Evolutionary conservation across 2,888 invertebrate species (phyloP).

Genomic region (Bedellia somnulentella): DNA sequence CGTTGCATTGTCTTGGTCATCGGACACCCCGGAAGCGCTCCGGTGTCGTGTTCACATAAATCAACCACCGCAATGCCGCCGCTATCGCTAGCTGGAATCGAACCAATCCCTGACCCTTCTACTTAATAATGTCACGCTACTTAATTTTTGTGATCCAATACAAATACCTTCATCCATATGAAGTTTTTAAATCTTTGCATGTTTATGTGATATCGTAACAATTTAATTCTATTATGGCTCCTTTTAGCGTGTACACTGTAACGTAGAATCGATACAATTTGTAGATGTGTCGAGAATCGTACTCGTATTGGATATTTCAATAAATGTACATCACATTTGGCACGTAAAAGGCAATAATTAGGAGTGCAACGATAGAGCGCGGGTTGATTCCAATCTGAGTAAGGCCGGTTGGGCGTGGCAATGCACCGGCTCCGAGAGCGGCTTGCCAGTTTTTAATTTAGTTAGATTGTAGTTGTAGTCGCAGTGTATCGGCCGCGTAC

Average conservation of each 20-base stretch:
- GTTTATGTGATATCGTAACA: too few species aligned
- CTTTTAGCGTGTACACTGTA: too few species aligned
- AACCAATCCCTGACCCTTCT: conserved; percentile 29
- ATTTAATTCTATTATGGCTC: too few species aligned
- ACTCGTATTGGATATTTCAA: too few species aligned
- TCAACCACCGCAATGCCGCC: conserved; percentile 42
- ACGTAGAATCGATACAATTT: conserved; percentile 39
- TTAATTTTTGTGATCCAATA: conserved; percentile 28
- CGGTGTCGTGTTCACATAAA: conserved; percentile 44
- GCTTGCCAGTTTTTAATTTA: conserved; percentile 23
- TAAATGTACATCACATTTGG: too few species aligned
- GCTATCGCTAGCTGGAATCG: conserved; percentile 21
- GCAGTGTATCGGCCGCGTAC: conserved; percentile 35
- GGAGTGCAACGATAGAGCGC: conserved; percentile 28
- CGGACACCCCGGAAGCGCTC: conserved; percentile 50
- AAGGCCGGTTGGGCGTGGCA: conserved; percentile 13
- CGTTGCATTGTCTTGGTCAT: conserved; percentile 31
- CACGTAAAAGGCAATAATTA: conserved; percentile 37
- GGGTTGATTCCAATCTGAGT: conserved; percentile 26
- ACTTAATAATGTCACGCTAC: conserved; percentile 23
- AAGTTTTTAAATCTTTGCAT: too few species aligned
- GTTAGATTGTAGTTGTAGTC: conserved; percentile 26
- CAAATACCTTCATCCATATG: too few species aligned
- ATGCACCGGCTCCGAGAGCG: conserved; percentile 9
- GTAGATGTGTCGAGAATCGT: too few species aligned